Base-by-base conservation (phyloP, 2,113 vertebrate genomes). In the Spermophilus dauricus region DNA sequence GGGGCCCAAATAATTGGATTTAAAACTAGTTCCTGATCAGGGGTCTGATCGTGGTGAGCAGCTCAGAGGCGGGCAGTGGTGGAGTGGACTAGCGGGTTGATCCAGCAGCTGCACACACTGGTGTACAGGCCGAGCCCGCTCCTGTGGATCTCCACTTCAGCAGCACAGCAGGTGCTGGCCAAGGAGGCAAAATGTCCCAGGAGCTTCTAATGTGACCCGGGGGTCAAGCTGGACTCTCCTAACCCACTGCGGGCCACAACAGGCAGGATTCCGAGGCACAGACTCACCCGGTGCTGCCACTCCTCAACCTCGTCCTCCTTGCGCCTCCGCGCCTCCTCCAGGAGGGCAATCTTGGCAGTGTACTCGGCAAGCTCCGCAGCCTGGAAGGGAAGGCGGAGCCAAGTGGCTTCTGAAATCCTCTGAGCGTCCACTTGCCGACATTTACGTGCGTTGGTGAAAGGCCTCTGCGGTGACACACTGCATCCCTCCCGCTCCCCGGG, bases 281-380 rank as follows among this genome's bases (percentile, higher is more conserved):
- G 91, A 77, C 99, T 99, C 97, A 99, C 99, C 98, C 98, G 99
- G 96, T 99, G 98, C 96, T 99, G 99, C 99, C 99, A 99, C 92
- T 99, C 98, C 83, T 99, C 97, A 0, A 99, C 99, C 95, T 99
- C 99, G 2, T 98, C 98, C 97, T 99, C 99, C 96, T 99, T 99
- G 98, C 98, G 98, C 93, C 81, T 98, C 98, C 98, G 99, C 2
- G 99, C 99, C 89, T 99, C 99, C 98, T 99, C 99, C 82, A 99
- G 99, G 30, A 99, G 98, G 0, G 98, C 97, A n/a, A 99, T 99
- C 98, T 98, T 99, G 77, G 99, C 98, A 0, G 99, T 99, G 97
- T 99, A 99, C 96, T 99, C 99, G 0, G 99, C 99, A 28, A 99
- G 98, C 65, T 99, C 99, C 5, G 99, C 97, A 45, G 99, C 98